phyloP scores from a whole-genome alignment of 2,888 invertebrate species.

The Zeuzera pyrina region DNA sequence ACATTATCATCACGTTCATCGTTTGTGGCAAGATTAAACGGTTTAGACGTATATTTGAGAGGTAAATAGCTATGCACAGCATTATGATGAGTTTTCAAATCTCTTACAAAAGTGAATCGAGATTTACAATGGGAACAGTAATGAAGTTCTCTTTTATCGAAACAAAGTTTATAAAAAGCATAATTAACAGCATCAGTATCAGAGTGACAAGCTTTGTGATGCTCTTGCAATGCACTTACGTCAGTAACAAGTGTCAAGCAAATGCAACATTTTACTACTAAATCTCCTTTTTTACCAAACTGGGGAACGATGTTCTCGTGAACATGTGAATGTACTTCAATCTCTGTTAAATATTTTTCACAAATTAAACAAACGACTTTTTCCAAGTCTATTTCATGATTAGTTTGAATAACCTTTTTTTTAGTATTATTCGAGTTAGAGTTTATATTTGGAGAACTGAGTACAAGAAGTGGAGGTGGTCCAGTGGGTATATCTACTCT shows the following conservation, averaged over 20 bases:
- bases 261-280: constrained; percentile 56
- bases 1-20: no score
- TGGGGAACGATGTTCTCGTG: constrained; percentile 29
- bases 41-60: constrained; percentile 21
- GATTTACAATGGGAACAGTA: constrained; percentile 30
- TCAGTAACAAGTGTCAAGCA: constrained; percentile 43
- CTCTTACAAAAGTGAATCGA: constrained; percentile 27
- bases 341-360: constrained; percentile 26
- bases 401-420: constrained; percentile 1
- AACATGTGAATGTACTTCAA: constrained; percentile 23
- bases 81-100: constrained; percentile 32
- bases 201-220: constrained; percentile 37
- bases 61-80: constrained; percentile 22
- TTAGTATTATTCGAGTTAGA: constrained; percentile 14
- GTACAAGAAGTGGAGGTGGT: constrained; percentile 13
- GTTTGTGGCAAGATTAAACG: constrained; percentile 7
- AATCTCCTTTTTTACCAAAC: constrained; percentile 37
- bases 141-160: constrained; percentile 22
- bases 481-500: constrained; percentile 21
- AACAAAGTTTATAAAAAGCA: constrained; percentile 28
- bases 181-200: constrained; percentile 29
- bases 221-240: constrained; percentile 35
- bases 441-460: no score
- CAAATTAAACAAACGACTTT: constrained; percentile 42
- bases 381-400: constrained; percentile 2